phyloP scores from a whole-genome alignment of 2,888 invertebrate species.

The Melanargia galathea region DNA sequence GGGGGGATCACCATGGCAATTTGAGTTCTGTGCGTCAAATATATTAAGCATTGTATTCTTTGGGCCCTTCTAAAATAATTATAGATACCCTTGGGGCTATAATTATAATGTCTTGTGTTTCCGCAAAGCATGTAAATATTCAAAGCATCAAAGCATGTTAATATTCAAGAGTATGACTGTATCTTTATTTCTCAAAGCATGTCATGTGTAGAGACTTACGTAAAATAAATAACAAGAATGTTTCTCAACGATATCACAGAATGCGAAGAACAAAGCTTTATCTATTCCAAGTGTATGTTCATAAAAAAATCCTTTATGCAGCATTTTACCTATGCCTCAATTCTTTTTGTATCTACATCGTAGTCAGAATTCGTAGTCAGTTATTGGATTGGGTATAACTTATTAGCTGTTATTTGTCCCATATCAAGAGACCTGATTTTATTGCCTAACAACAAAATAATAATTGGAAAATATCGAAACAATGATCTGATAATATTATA shows the following conservation, averaged over 20 bases:
- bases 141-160: too few species aligned
- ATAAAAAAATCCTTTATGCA: too few species aligned
- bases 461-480: too few species aligned
- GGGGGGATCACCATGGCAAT: conserved; percentile 43
- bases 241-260: neutral
- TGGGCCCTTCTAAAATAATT: neutral
- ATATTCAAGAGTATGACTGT: neutral
- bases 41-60: conserved; percentile 28
- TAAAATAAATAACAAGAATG: conserved; percentile 4
- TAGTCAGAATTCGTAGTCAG: too few species aligned
- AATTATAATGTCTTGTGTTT: neutral
- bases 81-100: neutral
- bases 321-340: too few species aligned
- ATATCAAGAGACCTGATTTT: too few species aligned
- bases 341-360: too few species aligned
- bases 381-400: too few species aligned
- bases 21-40: conserved; percentile 41
- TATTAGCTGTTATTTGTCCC: too few species aligned
- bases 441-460: too few species aligned
- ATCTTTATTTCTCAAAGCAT: neutral
- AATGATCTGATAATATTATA: too few species aligned
- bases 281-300: neutral
- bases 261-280: neutral
- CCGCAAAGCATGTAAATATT: neutral
- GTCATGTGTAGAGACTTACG: conserved; percentile 6